Base-by-base conservation (phyloP, 2,113 vertebrate genomes). In the Lycaon pictus region DNA sequence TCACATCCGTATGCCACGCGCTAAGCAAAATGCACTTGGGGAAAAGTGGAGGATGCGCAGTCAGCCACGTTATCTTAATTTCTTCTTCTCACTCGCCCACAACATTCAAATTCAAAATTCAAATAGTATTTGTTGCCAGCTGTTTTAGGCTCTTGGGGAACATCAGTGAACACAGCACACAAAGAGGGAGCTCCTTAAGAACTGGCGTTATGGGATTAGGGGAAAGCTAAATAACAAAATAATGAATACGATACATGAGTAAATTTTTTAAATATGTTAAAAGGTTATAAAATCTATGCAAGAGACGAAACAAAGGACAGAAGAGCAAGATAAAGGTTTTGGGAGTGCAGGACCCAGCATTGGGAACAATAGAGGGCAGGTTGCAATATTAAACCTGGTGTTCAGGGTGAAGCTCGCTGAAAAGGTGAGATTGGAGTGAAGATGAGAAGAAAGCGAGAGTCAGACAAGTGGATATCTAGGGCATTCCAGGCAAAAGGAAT, bases 111-210 rank as follows among this genome's bases (percentile, higher is more conserved):
- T 86, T 93, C 77, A 87, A 94, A 93, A 88, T 63, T 84, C 67
- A 92, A 96, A 91, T 83, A 62, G 29, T 88, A 69, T 89, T 58
- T 91, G 63, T 84, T 97, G 89, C 53, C 90, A 92, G 74, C 62
- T 67, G 9, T 72, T 83, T 71, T 67, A 89, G 88, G 81, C 67
- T 72, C 63, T 82, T 91, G 37, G 5, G 43, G 19, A 83, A 81
- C 67, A 91, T 91, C 77, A 91, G 80, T 74, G 77, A 96, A 43
- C n/a, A 77, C 48, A 71, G 51, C 69, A 65, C 53, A 62, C n/a
- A 53, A 72, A 97, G 29, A n/a, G 27, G 27, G 16, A 55, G 25
- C 62, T 88, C 76, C 76, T 83, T 19, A 17, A n/a, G 32, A 96
- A 58, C 19, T n/a, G 20, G 48, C 13, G 84, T 74, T 93, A 72